Evolutionary conservation across 2,888 invertebrate genomes (phyloP).

Genomic region (Pyrrhosoma nymphula): DNA sequence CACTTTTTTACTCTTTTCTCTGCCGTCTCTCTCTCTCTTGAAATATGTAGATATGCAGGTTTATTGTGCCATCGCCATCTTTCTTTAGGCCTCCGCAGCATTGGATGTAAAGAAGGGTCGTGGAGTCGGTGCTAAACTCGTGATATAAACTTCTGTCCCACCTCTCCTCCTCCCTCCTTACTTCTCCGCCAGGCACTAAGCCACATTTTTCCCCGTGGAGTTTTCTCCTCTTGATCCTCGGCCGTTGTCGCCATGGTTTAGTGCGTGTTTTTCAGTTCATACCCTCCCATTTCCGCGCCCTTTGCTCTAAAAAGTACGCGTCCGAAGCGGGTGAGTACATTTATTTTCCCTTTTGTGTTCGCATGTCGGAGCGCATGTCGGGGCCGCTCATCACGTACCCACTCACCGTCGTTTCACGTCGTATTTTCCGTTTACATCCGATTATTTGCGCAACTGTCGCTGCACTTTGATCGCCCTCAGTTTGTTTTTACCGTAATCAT

Average conservation of each 20-base stretch:
- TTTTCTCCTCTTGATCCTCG: constrained; percentile 3
- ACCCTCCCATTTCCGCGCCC: not conserved
- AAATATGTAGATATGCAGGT: constrained; percentile 50
- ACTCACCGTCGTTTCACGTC: not conserved
- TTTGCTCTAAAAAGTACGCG: not conserved
- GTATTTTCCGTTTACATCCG: not conserved
- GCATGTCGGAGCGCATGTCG: not conserved
- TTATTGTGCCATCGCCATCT: constrained; percentile 48
- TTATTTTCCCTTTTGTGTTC: not conserved
- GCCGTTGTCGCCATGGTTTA: constrained; percentile 30
- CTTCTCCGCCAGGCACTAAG: not conserved
- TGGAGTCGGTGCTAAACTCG: constrained; percentile 52
- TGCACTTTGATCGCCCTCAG: not conserved
- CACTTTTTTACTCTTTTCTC: not conserved
- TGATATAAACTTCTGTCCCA: constrained; percentile 18
- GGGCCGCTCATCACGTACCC: not conserved
- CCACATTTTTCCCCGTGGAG: not conserved
- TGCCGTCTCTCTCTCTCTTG: constrained; percentile 20
- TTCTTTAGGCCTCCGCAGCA: not conserved
- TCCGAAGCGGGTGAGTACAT: not conserved
- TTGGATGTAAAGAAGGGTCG: constrained; percentile 53
- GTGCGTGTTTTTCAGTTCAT: constrained; percentile 23
- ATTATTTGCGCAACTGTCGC: not conserved
- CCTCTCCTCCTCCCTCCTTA: not conserved
- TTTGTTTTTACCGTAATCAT: not conserved